Evolutionary conservation across 2,797 vertebrate species (phyloP).

Genomic region (Ptychadena robeensis): DNA sequence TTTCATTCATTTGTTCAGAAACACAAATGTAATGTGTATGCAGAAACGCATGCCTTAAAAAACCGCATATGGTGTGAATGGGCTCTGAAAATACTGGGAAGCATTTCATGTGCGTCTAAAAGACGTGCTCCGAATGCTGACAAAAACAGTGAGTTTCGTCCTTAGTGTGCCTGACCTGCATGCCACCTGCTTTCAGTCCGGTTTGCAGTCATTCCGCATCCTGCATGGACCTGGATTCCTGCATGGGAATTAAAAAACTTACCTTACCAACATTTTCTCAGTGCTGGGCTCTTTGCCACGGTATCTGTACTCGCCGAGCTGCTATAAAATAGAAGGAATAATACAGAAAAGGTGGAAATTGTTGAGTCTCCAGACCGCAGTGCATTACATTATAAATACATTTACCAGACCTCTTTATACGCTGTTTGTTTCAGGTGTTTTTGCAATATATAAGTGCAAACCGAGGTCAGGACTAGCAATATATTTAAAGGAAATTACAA

Average conservation of each 20-base stretch:
- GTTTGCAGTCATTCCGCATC: too few relatives aligned
- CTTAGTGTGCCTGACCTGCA: too few relatives aligned
- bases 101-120: too few relatives aligned
- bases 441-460: slow-evolving; percentile 19
- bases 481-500: slow-evolving; percentile 63
- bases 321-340: slow-evolving; percentile 7
- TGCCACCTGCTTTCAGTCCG: too few relatives aligned
- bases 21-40: too few relatives aligned
- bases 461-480: slow-evolving; percentile 48
- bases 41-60: too few relatives aligned
- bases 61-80: too few relatives aligned
- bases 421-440: slow-evolving; percentile 7
- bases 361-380: slow-evolving; percentile 37
- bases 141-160: too few relatives aligned
- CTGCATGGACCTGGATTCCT: too few relatives aligned
- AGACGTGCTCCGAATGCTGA: too few relatives aligned
- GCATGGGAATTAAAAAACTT: background rate
- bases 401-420: slow-evolving; percentile 1
- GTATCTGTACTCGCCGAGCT: slow-evolving; percentile 13
- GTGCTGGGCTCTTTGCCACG: slow-evolving; percentile 8
- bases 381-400: slow-evolving; percentile 45
- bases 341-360: background rate
- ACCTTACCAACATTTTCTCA: slow-evolving; percentile 3
- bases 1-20: too few relatives aligned
- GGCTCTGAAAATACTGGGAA: too few relatives aligned